Evolutionary conservation across 2,888 invertebrate genomes (phyloP).

Genomic region (Lasioglossum calceatum): DNA sequence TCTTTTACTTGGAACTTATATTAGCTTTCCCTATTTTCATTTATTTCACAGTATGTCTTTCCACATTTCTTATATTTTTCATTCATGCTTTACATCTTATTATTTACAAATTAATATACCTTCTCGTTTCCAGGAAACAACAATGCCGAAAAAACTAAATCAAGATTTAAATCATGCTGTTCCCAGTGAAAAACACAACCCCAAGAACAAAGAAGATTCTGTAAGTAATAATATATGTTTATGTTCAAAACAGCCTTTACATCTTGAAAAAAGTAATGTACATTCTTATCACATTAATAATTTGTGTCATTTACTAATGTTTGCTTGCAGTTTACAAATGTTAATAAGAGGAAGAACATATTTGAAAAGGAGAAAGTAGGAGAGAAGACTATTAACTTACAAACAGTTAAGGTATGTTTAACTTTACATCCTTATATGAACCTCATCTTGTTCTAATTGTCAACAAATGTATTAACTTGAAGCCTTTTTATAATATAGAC

Average conservation of each 20-base stretch:
- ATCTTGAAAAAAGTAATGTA: neutral
- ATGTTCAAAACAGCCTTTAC: neutral
- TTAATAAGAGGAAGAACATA: slow-evolving; percentile 41
- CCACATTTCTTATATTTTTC: neutral
- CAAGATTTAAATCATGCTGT: slow-evolving; percentile 38
- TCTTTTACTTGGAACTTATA: slow-evolving; percentile 6
- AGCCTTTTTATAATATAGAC: slow-evolving; percentile 85
- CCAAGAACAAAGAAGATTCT: slow-evolving; percentile 32
- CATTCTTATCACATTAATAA: neutral
- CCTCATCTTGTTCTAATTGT: slow-evolving; percentile 40
- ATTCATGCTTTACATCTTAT: neutral
- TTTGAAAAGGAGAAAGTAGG: slow-evolving; percentile 37
- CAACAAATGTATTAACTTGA: neutral
- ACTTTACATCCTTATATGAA: neutral
- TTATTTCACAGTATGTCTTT: neutral
- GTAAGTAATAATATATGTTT: slow-evolving; percentile 49
- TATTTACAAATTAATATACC: neutral
- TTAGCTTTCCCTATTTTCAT: slow-evolving; percentile 9
- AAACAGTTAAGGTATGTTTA: slow-evolving; percentile 72
- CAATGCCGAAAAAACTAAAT: slow-evolving; percentile 57
- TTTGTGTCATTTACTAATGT: slow-evolving; percentile 5
- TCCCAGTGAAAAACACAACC: slow-evolving; percentile 38
- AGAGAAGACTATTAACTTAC: slow-evolving; percentile 69
- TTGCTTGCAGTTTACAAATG: slow-evolving; percentile 57
- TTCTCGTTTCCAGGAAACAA: slow-evolving; percentile 69